A percentile compares a stretch with the other conserved stretches of the same genome.
phyloP scores from a whole-genome alignment of 2,888 invertebrate genomes.

The Priocnemis perturbator region DNA sequence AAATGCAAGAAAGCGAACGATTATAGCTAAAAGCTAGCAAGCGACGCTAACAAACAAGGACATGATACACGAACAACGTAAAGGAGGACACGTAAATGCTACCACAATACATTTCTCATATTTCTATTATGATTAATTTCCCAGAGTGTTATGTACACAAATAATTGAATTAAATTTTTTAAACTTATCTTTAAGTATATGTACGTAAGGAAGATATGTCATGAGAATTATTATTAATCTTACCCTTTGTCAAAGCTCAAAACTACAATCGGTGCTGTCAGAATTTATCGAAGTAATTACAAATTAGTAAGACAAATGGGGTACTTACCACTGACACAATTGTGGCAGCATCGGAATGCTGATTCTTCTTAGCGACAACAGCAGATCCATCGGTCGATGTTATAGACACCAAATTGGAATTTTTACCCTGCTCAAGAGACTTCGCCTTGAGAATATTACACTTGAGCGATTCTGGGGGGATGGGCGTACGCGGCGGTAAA shows the following conservation, averaged over 20 bases:
- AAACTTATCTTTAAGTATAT: too few relatives aligned
- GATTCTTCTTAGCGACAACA: conserved; percentile 64
- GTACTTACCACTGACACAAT: conserved; percentile 86
- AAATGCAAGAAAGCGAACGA: conserved; percentile 45
- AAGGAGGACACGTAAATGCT: not conserved
- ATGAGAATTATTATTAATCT: too few relatives aligned
- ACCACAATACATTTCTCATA: not conserved
- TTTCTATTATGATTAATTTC: not conserved
- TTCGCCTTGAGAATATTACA: conserved; percentile 95
- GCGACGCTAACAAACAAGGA: conserved; percentile 12
- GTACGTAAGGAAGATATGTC: too few relatives aligned
- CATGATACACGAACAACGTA: conserved; percentile 3
- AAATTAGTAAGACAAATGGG: not conserved
- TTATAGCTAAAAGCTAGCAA: conserved; percentile 49
- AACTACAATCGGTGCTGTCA: too few relatives aligned
- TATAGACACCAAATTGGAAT: conserved; percentile 70
- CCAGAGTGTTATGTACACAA: too few relatives aligned
- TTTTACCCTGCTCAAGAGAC: conserved; percentile 78
- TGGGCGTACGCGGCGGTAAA: conserved; percentile 78
- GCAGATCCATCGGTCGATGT: conserved; percentile 72
- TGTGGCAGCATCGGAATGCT: conserved; percentile 79
- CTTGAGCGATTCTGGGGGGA: conserved; percentile 94
- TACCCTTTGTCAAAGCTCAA: too few relatives aligned
- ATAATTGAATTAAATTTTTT: too few relatives aligned
- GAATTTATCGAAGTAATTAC: not conserved